These are phyloP conservation scores for Callitettix versicolor DNA, from an alignment of 1,140 invertebrate genomes.

Conservation along the genomic window DNA sequence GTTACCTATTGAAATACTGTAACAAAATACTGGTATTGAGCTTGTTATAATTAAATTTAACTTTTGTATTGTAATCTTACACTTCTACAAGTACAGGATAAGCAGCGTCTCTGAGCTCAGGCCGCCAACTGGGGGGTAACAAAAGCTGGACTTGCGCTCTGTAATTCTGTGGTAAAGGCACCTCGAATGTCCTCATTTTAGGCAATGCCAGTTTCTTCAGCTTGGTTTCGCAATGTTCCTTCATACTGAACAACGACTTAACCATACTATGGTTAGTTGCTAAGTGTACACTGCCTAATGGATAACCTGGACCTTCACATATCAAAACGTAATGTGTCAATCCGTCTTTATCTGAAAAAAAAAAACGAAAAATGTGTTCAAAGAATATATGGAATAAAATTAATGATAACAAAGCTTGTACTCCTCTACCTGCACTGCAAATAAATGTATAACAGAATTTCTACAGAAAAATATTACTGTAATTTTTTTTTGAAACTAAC, in stretches of 20 bases:
- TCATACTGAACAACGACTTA: conserved; percentile 60
- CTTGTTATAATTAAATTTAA: no score
- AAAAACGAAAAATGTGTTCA: no score
- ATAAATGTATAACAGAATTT: neutral
- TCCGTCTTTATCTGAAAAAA: conserved; percentile 15
- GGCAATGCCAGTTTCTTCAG: conserved; percentile 61
- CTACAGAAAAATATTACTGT: neutral
- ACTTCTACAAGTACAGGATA: conserved; percentile 77
- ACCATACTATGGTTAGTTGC: conserved; percentile 56
- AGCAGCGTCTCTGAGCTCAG: conserved; percentile 69
- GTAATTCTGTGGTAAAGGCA: conserved; percentile 63
- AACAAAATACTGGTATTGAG: no score
- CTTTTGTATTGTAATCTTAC: no score
- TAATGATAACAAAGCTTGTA: no score
- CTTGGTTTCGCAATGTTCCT: conserved; percentile 45
- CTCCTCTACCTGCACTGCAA: no score
- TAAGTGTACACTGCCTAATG: conserved; percentile 63
- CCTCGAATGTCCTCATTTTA: conserved; percentile 61
- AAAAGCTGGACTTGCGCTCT: conserved; percentile 65
- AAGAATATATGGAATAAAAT: neutral
- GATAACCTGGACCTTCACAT: conserved; percentile 67
- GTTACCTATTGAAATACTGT: no score
- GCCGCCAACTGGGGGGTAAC: conserved; percentile 71
- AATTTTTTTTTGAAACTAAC: neutral
- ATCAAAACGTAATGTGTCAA: conserved; percentile 56